phyloP scores from a whole-genome alignment of 2,113 vertebrate species.

The Furnarius figulus region DNA sequence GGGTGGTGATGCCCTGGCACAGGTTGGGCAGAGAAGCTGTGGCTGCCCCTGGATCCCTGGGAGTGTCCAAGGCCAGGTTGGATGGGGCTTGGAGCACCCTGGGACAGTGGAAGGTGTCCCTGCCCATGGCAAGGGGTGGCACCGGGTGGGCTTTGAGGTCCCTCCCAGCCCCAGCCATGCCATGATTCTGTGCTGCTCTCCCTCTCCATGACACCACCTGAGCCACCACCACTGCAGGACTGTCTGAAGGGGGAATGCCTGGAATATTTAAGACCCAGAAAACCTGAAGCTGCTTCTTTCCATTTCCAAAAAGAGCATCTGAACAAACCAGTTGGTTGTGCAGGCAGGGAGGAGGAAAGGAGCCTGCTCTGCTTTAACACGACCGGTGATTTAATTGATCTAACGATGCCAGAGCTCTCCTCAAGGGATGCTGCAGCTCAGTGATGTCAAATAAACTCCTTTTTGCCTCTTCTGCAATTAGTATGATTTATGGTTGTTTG shows the following conservation, averaged over 20 bases:
- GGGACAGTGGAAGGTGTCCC: neutral
- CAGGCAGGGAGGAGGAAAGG: neutral
- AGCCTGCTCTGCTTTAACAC: neutral
- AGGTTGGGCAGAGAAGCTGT: neutral
- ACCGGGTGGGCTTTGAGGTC: neutral
- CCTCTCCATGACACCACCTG: fast-evolving
- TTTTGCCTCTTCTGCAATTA: neutral
- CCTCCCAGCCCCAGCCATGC: neutral
- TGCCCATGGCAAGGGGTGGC: too few species aligned
- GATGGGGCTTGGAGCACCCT: neutral
- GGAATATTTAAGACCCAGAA: neutral
- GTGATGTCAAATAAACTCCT: neutral
- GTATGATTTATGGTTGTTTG: neutral
- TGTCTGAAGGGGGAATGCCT: fast-evolving
- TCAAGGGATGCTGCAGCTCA: neutral
- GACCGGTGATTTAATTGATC: neutral
- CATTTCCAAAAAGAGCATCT: neutral
- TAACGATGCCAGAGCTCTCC: neutral
- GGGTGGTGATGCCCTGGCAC: neutral
- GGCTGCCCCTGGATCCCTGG: neutral
- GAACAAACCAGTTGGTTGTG: neutral
- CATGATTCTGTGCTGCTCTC: neutral
- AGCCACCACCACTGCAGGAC: neutral
- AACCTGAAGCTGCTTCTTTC: neutral
- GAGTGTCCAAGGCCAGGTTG: neutral